Conservation (phyloP, 2,888 invertebrate species). For the Drosophila pseudotalamancana region DNA sequence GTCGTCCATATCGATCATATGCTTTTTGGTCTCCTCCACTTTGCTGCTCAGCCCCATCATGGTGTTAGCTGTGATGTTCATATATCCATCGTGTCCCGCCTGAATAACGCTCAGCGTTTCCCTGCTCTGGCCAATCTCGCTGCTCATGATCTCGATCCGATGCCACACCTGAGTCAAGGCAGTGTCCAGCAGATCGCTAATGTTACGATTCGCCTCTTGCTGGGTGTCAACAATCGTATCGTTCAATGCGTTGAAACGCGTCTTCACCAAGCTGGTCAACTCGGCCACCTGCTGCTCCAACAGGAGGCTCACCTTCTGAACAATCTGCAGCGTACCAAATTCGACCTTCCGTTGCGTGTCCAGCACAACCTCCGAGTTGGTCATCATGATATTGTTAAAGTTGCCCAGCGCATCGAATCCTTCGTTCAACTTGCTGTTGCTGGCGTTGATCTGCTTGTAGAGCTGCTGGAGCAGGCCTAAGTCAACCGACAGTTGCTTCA, state of each 20-base stretch:
- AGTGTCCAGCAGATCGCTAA: slow-evolving; percentile 90
- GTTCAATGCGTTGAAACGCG: slow-evolving; percentile 89
- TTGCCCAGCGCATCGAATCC: slow-evolving; percentile 87
- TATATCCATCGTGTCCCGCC: slow-evolving; percentile 91
- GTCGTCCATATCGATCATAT: slow-evolving; percentile 91
- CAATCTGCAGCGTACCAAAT: slow-evolving; percentile 92
- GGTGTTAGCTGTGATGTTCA: slow-evolving; percentile 90
- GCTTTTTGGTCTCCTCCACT: slow-evolving; percentile 90
- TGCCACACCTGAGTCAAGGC: slow-evolving; percentile 95
- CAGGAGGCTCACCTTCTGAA: slow-evolving; percentile 90
- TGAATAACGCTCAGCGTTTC: slow-evolving; percentile 89
- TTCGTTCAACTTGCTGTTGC: slow-evolving; percentile 85
- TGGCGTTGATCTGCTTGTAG: slow-evolving; percentile 86
- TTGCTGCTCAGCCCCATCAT: slow-evolving; percentile 92
- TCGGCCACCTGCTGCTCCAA: slow-evolving; percentile 88
- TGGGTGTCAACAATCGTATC: slow-evolving; percentile 89
- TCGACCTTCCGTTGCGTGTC: slow-evolving; percentile 93
- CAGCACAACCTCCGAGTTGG: slow-evolving; percentile 93
- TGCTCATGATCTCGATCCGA: slow-evolving; percentile 95
- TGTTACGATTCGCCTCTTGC: slow-evolving; percentile 88
- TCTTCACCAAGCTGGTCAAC: slow-evolving; percentile 88
- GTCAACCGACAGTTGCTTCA: slow-evolving; percentile 86
- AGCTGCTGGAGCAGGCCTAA: slow-evolving; percentile 86
- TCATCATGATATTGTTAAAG: slow-evolving; percentile 91
- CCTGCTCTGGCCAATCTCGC: slow-evolving; percentile 91